Base-by-base conservation (phyloP, 2,113 vertebrate species). In the Rhombomys opimus region DNA sequence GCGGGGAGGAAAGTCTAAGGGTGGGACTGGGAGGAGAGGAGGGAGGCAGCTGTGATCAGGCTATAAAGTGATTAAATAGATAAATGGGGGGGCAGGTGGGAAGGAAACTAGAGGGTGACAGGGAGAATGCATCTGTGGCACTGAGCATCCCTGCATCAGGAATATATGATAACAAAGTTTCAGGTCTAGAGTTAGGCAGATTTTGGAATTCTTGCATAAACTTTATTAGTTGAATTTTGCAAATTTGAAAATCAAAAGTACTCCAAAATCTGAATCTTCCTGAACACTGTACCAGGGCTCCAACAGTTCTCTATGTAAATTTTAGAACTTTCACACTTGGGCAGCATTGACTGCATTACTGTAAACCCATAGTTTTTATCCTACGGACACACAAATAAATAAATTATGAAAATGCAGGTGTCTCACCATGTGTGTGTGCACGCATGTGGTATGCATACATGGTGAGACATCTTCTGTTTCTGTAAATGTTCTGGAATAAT, bases 91-190 rank as follows among this genome's bases (percentile, higher is more conserved):
- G 57, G 54, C n/a, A n/a, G 7, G 54, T 2, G 10, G 7, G 2
- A 10, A 57, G 15, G 54, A 57, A 57, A 57, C 15, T 57, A 15
- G 5, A 70, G 27, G 2, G 15, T 30, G 52, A 52, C 7, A 25
- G 18, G 15, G 6, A 10, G 5, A 65, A 14, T 1, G 1, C 18
- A 59, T 7, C 59, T 4, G 0, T 0, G 6, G 70, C 13, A 38
- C 3, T n/a, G 27, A 59, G 14, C 7, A 23, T 13, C 35, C 9
- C 3, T 35, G 38, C 35, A 8, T 7, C 7, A 3, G 12, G 80
- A 93, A 88, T 27, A 2, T 27, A 52, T 32, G 9, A 17, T 1
- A 72, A 20, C 52, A 63, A 72, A 81, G 32, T 72, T 38, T 10
- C 12, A 14, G 57, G 15, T 8, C 57, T 14, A 86, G 82, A 20